Evolutionary conservation across 2,888 invertebrate genomes (phyloP).

Genomic region (Sisyra terminalis): DNA sequence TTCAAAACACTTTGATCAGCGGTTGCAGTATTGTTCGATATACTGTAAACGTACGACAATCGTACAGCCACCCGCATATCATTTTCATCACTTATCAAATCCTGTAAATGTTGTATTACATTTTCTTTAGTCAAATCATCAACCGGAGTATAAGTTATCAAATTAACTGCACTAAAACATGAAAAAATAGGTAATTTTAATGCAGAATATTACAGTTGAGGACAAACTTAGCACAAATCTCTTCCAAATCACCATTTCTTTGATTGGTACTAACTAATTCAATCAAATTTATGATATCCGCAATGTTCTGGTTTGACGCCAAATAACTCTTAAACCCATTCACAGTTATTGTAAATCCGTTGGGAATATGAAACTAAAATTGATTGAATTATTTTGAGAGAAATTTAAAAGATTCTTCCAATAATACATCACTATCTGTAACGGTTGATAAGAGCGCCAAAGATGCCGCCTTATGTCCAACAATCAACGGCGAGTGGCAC

Average conservation of each 20-base stretch:
- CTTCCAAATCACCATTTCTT: constrained; percentile 29
- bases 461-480: constrained; percentile 69
- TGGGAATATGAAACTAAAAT: constrained; percentile 39
- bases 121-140: constrained; percentile 23
- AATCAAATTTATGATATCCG: constrained; percentile 18
- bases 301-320: constrained; percentile 27
- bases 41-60: constrained; percentile 67
- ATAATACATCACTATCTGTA: not conserved
- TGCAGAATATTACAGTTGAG: not conserved
- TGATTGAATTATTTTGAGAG: not conserved
- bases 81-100: constrained; percentile 17
- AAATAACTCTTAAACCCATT: constrained; percentile 43
- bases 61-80: constrained; percentile 42
- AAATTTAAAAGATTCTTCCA: not conserved
- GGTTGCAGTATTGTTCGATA: constrained; percentile 54
- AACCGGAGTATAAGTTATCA: constrained; percentile 21
- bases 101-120: constrained; percentile 23
- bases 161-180: constrained; percentile 19
- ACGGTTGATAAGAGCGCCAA: constrained; percentile 41
- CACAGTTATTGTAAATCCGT: constrained; percentile 53
- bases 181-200: constrained; percentile 17
- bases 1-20: constrained; percentile 76
- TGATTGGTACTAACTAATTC: constrained; percentile 33
- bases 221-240: constrained; percentile 30
- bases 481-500: constrained; percentile 35